Conservation (phyloP, 2,797 vertebrate genomes). For the Emydoidea blandingii region DNA sequence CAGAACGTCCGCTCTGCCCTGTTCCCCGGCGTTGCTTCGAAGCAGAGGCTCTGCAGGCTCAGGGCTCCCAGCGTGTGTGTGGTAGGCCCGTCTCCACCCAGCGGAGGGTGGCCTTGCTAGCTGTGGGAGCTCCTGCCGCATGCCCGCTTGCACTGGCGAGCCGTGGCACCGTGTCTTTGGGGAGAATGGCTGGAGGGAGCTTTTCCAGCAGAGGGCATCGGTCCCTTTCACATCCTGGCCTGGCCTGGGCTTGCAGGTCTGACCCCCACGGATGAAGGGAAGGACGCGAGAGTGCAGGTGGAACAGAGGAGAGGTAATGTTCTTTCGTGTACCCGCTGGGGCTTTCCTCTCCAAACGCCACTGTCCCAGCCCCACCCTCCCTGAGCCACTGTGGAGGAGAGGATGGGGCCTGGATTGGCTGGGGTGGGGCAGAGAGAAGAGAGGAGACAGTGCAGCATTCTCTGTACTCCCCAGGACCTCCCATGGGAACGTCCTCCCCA, state of each 20-base stretch:
- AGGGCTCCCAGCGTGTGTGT: neutral
- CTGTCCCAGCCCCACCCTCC: neutral
- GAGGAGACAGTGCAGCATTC: neutral
- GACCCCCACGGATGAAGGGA: neutral
- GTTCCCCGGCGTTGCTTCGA: neutral
- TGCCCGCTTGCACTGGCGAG: neutral
- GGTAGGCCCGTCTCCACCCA: neutral
- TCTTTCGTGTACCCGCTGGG: neutral
- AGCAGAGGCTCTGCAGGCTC: neutral
- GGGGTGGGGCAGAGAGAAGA: neutral
- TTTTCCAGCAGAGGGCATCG: neutral
- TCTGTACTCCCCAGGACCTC: neutral
- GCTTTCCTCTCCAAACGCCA: neutral
- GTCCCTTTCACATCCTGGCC: neutral
- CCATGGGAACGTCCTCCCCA: neutral
- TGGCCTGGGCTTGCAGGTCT: neutral
- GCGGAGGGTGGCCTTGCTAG: neutral
- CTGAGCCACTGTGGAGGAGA: neutral
- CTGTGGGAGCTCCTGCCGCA: neutral
- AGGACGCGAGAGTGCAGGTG: neutral
- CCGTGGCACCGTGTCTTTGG: neutral
- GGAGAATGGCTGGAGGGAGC: neutral
- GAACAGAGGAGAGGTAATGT: neutral
- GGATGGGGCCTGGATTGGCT: neutral
- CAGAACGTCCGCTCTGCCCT: neutral